A percentile compares a stretch with the other conserved stretches of the same genome.
phyloP scores from a whole-genome alignment of 2,113 vertebrate genomes.

The Ursus arctos region DNA sequence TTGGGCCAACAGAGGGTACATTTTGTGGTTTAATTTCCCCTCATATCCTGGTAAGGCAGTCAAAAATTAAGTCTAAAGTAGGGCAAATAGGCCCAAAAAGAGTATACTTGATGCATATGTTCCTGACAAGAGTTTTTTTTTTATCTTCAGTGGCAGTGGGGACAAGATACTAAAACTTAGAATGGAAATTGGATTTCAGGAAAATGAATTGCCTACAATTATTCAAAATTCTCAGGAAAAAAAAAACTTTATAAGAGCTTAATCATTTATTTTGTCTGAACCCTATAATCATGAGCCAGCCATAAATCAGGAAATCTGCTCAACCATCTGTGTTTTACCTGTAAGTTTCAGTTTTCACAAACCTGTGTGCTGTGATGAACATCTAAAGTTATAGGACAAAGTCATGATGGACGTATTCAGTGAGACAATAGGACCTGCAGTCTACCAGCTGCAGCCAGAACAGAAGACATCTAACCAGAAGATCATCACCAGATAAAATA shows the following conservation, averaged over 20 bases:
- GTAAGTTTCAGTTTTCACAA: neutral
- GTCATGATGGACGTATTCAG: neutral
- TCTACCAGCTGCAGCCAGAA: neutral
- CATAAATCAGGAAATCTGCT: constrained; percentile 29
- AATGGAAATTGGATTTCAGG: constrained; percentile 54
- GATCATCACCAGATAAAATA: neutral
- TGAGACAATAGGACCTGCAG: neutral
- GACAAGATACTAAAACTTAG: neutral
- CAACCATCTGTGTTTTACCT: neutral
- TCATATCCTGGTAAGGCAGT: neutral
- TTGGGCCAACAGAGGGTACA: neutral
- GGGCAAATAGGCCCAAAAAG: neutral
- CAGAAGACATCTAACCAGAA: neutral
- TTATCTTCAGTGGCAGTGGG: neutral
- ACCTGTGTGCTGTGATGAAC: neutral
- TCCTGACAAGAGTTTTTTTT: neutral
- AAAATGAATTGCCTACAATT: constrained; percentile 21
- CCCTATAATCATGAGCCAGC: neutral
- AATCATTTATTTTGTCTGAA: constrained; percentile 52
- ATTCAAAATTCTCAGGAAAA: constrained; percentile 7
- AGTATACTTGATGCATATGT: neutral
- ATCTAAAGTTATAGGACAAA: neutral
- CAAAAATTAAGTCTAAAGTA: constrained; percentile 44
- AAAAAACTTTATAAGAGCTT: neutral
- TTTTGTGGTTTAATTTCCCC: constrained; percentile 6